Evolutionary conservation across 2,888 invertebrate species (phyloP), one percentile per base, ranked within the genome.

Genomic region (Octodonta nipae): DNA sequence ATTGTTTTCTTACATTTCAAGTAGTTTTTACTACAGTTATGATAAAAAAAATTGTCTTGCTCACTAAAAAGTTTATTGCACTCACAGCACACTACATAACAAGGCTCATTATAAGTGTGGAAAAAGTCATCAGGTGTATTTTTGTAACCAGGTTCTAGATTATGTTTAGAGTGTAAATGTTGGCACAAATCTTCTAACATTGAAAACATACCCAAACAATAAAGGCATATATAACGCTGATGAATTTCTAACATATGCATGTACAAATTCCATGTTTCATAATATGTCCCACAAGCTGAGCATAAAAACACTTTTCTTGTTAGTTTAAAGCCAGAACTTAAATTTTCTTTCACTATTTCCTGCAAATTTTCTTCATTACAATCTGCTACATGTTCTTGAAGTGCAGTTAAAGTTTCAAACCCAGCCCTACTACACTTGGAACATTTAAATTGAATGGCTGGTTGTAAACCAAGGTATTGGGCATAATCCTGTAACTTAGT

Each of bases 261-360:
- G 55, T 85, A 86, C 37, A 86, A 67, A 61, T 84, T 82, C 82
- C 84, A 85, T 50, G 82, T 81, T 60, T 85, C 83, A 63, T 83
- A 85, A 52, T 84, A 84, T 7, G 79, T 82, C 26, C 78, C 79
- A 57, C 86, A 86, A 1, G 81, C 78, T 8, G 82, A 78, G 56
- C 86, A 86, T 31, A 84, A 63, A 56, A 80, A 86, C 37, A 83
- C 81, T 56, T 82, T 81, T 26, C 79, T 66, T n/a, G 78, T 77
- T 26, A 78, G 71, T 53, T 75, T 68, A 28, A 78, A 74, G 47
- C 69, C 70, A 27, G 67, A 58, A 41, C 48, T 64, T 17, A 58
- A 49, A 22, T 68, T 63, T 8, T 64, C 52, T 35, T 63, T 62
- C 2, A 63, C 45, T 15, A 44, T 38, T 30, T 42, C 37, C 35